These are phyloP conservation scores for Magallana ariakensis DNA, from an alignment of 1,140 invertebrate species.

Conservation along the genomic window DNA sequence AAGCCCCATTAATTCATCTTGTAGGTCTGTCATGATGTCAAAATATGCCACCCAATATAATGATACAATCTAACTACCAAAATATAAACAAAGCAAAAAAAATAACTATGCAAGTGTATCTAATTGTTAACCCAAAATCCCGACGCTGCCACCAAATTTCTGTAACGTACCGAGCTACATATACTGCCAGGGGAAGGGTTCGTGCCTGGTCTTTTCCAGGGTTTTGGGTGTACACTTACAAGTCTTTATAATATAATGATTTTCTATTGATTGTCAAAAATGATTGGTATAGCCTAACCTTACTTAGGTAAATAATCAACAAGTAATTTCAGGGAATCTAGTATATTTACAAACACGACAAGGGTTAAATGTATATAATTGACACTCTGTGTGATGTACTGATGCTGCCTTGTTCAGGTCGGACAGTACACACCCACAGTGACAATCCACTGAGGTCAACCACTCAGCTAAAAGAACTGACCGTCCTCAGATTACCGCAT, in stretches of 20 bases:
- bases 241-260: neutral
- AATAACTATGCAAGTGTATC: neutral
- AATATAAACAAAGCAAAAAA: neutral
- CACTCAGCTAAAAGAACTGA: too few species aligned
- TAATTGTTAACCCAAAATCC: neutral
- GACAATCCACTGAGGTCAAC: too few species aligned
- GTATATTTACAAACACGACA: too few species aligned
- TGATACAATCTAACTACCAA: neutral
- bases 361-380: too few species aligned
- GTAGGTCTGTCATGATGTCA: neutral
- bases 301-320: neutral
- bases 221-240: neutral
- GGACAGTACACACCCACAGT: too few species aligned
- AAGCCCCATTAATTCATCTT: neutral
- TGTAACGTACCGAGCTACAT: constrained; percentile 1
- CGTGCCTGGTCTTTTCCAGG: neutral
- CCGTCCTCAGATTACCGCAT: too few species aligned
- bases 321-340: neutral
- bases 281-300: neutral
- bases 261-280: neutral
- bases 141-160: neutral
- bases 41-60: neutral
- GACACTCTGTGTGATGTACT: too few species aligned
- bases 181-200: neutral
- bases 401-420: too few species aligned